Base-by-base conservation (phyloP, 2,888 invertebrate genomes). In the Monoplex corrugatus region DNA sequence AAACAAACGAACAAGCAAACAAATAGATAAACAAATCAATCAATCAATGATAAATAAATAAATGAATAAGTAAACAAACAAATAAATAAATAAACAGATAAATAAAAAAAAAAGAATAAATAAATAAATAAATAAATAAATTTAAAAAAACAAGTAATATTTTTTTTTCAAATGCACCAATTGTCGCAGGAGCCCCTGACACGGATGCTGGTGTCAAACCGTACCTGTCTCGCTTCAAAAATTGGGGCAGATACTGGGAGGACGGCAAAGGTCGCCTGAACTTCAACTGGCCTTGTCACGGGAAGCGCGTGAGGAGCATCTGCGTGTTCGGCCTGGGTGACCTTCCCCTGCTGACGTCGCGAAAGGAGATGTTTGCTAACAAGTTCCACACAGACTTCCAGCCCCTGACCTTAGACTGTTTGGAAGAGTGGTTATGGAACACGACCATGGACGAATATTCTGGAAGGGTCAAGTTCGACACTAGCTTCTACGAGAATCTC, bases 251-350 rank as follows among this genome's bases (percentile, higher is more conserved):
- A 5, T 88, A 88, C 28, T 91, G 91, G 91, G 3, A 43, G 40
- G 91, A 89, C 19, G 88, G 90, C 44, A 38, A 88, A 40, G 89
- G 88, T 0, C 90, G 91, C 35, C 50, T 45, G 32, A 92, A 92
- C 1, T 92, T 93, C 84, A 86, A 91, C 72, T 94, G 92, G 89
- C 93, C 93, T 0, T 95, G 95, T 83, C 32, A 90, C 6, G 95
- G 95, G 0, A 93, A 93, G 85, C 89, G 92, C 19, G 93, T 94
- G 23, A 91, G 94, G 35, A 92, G 92, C 10, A 92, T 95, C 32
- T 95, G 95, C 86, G 91, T 95, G 5, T 95, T 93, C 86, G 94
- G 94, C 0, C 87, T 94, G 10, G 89, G 90, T 6, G 95, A 95
- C 82, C 91, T 94, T 23, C 91, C 92, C 1, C 90, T 93, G 92